phyloP scores from a whole-genome alignment of 1,140 invertebrate genomes.

The Kradibia gibbosae region DNA sequence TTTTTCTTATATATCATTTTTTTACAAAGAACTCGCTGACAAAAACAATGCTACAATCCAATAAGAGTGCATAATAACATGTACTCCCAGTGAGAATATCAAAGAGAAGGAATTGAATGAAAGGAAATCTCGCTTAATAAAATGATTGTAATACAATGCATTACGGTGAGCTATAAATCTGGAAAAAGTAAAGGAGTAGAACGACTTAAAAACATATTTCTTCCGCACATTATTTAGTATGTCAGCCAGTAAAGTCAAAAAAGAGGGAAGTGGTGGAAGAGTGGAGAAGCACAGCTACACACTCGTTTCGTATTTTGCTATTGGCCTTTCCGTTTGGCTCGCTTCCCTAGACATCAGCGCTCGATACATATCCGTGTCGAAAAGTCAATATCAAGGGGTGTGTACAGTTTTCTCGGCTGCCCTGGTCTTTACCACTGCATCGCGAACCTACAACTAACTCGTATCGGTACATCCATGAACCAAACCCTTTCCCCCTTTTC shows the following conservation, averaged over 20 bases:
- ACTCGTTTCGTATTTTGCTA: constrained; percentile 28
- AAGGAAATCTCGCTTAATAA: too few species aligned
- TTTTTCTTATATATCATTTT: too few species aligned
- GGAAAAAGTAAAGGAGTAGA: neutral
- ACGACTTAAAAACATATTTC: constrained; percentile 1
- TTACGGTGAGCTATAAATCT: too few species aligned
- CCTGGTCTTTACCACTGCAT: neutral
- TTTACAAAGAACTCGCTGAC: too few species aligned
- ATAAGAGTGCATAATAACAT: neutral
- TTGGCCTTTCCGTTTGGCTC: constrained; percentile 29
- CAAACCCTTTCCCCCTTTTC: constrained; percentile 18
- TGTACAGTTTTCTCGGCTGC: constrained; percentile 11
- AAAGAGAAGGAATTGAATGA: neutral
- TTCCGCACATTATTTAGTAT: neutral
- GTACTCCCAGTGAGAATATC: neutral
- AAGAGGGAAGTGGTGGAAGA: neutral
- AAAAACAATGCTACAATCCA: too few species aligned
- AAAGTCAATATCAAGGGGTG: constrained; percentile 37
- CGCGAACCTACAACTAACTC: neutral
- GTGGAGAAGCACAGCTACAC: neutral
- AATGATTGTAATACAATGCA: too few species aligned
- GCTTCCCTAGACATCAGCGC: constrained; percentile 23
- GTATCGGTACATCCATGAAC: constrained; percentile 44
- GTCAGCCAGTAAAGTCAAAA: neutral
- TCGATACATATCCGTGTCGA: constrained; percentile 29